A percentile compares a stretch with the other conserved stretches of the same genome.
These are phyloP conservation scores for Diacarnus erythraeanus DNA, from an alignment of 37 sponge, comb jelly and placozoan genomes.

Conservation along the genomic window DNA sequence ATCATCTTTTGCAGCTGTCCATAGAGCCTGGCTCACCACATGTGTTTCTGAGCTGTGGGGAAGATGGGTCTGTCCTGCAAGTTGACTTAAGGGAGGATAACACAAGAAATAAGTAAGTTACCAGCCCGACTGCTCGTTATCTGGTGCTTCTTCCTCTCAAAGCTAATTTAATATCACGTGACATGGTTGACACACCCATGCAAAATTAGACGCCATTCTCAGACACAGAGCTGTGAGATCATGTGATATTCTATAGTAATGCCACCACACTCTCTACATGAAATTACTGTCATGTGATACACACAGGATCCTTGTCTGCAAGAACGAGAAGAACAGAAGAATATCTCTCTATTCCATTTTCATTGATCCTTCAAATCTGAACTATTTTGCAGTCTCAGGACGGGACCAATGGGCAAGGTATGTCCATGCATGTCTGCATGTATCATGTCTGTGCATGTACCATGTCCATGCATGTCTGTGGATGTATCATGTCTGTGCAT, in stretches of 20 bases:
- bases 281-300: conserved; percentile 29
- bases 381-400: conserved; percentile 85
- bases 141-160: background rate
- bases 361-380: conserved; percentile 73
- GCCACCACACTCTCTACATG: no score
- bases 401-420: conserved; percentile 85
- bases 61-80: conserved; percentile 78
- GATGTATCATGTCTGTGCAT: no score
- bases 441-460: no score
- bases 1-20: conserved; percentile 45
- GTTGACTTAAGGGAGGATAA: conserved; percentile 80
- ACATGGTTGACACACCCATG: background rate
- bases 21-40: conserved; percentile 74
- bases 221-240: no score
- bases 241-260: no score
- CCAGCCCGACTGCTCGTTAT: background rate
- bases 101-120: conserved; percentile 18
- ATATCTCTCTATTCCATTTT: conserved; percentile 87
- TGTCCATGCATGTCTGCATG: no score
- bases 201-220: background rate
- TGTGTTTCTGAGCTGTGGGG: conserved; percentile 87
- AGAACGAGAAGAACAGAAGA: conserved; percentile 35
- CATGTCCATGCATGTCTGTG: no score
- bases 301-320: conserved; percentile 58
- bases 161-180: background rate